Percentiles rank a stretch among this genome's conserved stretches.
Conservation (phyloP, 2,113 vertebrate species). For the Rhegmatorhina hoffmannsi region DNA sequence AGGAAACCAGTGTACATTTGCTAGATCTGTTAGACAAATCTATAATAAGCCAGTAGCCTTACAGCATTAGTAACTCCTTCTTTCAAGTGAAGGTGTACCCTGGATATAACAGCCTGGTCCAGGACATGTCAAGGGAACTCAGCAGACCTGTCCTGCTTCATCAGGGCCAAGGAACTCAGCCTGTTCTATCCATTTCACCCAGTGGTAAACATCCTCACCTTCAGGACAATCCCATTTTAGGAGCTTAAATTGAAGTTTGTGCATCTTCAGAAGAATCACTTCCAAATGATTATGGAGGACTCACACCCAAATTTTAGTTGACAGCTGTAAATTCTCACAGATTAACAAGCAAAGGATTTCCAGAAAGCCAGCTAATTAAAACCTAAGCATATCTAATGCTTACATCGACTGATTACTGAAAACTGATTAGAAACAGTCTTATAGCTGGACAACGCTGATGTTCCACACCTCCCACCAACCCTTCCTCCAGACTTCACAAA, state of each 20-base stretch:
- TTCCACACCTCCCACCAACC: rapidly evolving
- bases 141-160: not conserved
- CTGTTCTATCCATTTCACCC: not conserved
- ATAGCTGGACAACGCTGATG: not conserved
- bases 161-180: not conserved
- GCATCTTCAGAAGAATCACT: not conserved
- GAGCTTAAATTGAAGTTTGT: not conserved
- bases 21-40: not conserved
- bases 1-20: not conserved
- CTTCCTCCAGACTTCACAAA: not conserved
- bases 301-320: not conserved
- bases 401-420: not conserved
- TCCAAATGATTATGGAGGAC: not conserved
- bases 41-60: not conserved
- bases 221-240: not conserved
- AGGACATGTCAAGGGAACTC: not conserved
- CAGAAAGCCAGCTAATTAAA: conserved; percentile 2
- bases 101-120: not conserved
- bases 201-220: not conserved
- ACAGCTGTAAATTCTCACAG: not conserved
- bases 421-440: not conserved
- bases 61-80: not conserved
- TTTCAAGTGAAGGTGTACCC: not conserved
- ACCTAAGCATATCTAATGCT: not conserved
- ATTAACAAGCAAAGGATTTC: not conserved